Base-by-base conservation (phyloP, 2,113 vertebrate species). In the Petrocephalus zakoni region DNA sequence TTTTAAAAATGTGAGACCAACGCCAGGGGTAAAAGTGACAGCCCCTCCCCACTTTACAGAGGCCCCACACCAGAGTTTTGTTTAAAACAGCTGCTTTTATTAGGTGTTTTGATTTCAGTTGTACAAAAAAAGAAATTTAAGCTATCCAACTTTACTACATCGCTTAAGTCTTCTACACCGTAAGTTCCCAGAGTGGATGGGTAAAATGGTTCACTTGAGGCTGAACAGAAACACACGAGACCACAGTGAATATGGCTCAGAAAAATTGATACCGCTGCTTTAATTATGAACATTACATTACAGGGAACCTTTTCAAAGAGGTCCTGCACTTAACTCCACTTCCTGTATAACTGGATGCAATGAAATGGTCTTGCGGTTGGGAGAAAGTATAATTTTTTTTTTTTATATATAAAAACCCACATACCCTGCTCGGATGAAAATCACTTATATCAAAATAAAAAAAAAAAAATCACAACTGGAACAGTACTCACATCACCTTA, bases 81-180 rank as follows among this genome's bases (percentile, higher is more conserved):
- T 86, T 86, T 34, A 55, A 86, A 86, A 55, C 84, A 86, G 49
- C 29, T 86, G 84, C 52, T 55, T 86, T 86, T 86, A 86, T 86
- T 86, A 56, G 84, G 49, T 86, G 52, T 29, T 85, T 85, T 56
- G 17, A 86, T 86, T 86, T 86, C 84, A 51, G 52, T 55, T 55
- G 52, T 86, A 86, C 51, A 86, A 86, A 86, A 86, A 29, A 51
- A 17, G 1, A 42, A 29, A 86, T 53, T 21, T 1, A 5, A 55
- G 29, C 49, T 34, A 86, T 25, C 2, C 11, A 86, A 55, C 56
- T 86, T 86, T 55, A 78, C 72, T 78, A 78, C 72, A 17, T 56
- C 34, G 49, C 9, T 49, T 49, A 5, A 52, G 52, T 49, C 25
- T 86, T 86, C 51, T 55, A 86, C 49, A 21, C 29, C 15, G 29